These are phyloP conservation scores for Hypomecis atomaria DNA, from an alignment of 2,888 invertebrate genomes.

Conservation along the genomic window DNA sequence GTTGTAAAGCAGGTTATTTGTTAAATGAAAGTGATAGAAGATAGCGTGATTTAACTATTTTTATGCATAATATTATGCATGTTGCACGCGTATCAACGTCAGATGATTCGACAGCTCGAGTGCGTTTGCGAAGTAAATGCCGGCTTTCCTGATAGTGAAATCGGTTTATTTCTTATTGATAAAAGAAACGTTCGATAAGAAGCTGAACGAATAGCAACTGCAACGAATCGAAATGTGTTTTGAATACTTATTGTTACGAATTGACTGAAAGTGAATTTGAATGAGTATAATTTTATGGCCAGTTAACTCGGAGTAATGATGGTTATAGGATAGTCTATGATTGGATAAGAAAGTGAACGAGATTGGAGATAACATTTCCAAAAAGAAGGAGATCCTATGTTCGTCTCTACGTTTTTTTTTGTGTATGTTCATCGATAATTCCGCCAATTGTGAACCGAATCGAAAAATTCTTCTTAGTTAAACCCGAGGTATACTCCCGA, in stretches of 20 bases:
- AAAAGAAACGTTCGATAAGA: conserved; percentile 30
- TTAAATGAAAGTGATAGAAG: conserved; percentile 26
- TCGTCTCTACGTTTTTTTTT: too few species aligned
- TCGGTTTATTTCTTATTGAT: conserved; percentile 31
- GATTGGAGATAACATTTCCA: too few species aligned
- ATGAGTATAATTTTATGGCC: too few species aligned
- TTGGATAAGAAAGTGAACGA: too few species aligned
- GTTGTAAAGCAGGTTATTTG: conserved; percentile 35
- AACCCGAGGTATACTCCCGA: too few species aligned
- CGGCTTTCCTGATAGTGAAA: conserved; percentile 35
- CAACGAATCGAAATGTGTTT: neutral
- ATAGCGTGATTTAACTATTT: conserved; percentile 37
- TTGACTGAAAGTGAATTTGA: neutral
- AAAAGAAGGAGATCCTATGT: too few species aligned
- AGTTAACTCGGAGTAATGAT: too few species aligned
- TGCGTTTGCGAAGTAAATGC: conserved; percentile 30
- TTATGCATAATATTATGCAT: conserved; percentile 25
- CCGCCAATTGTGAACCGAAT: too few species aligned
- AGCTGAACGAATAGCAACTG: neutral
- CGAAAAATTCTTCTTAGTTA: too few species aligned
- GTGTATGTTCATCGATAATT: too few species aligned
- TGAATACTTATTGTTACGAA: neutral
- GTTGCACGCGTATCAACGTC: conserved; percentile 35
- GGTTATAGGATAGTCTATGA: too few species aligned
- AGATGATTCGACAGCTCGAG: conserved; percentile 38